Percentiles rank a stretch among this genome's conserved stretches.
Evolutionary conservation across 2,888 invertebrate species (phyloP).

Genomic region (Nemotelus nigrinus): DNA sequence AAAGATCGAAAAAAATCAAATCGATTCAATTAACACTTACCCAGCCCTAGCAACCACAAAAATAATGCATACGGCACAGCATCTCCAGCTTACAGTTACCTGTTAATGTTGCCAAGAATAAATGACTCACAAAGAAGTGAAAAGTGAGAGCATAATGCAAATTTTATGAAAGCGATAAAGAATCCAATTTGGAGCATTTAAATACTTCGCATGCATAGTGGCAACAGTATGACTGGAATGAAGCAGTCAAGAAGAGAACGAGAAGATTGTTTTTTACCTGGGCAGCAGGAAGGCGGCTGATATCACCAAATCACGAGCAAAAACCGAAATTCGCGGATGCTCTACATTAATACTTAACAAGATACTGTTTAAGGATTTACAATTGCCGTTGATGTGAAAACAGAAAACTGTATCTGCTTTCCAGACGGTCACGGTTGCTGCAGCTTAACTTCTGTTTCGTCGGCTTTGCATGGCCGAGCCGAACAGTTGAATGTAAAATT

Average conservation of each 20-base stretch:
- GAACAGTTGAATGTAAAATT: conserved; percentile 21
- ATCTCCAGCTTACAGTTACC: conserved; percentile 30
- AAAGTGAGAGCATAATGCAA: conserved; percentile 51
- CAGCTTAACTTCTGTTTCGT: conserved; percentile 15
- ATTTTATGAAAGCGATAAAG: conserved; percentile 51
- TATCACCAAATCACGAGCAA: conserved; percentile 22
- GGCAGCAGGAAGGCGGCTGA: background rate
- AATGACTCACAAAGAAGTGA: conserved; percentile 47
- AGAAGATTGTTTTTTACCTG: background rate
- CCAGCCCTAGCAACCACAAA: background rate
- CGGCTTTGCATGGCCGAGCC: background rate
- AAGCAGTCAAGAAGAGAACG: background rate
- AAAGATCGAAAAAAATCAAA: background rate
- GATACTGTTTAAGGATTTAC: conserved; percentile 40
- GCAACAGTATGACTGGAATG: background rate
- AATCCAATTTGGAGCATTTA: conserved; percentile 51
- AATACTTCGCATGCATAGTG: conserved; percentile 38
- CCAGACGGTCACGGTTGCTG: background rate
- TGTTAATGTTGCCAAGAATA: conserved; percentile 44
- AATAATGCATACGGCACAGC: background rate
- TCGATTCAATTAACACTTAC: background rate
- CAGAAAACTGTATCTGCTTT: conserved; percentile 14
- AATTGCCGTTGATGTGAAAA: conserved; percentile 4
- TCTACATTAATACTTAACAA: conserved; percentile 37
- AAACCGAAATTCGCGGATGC: conserved; percentile 25